Base-by-base conservation (phyloP, 1,140 invertebrate species). In the Chrysopa pallens region DNA sequence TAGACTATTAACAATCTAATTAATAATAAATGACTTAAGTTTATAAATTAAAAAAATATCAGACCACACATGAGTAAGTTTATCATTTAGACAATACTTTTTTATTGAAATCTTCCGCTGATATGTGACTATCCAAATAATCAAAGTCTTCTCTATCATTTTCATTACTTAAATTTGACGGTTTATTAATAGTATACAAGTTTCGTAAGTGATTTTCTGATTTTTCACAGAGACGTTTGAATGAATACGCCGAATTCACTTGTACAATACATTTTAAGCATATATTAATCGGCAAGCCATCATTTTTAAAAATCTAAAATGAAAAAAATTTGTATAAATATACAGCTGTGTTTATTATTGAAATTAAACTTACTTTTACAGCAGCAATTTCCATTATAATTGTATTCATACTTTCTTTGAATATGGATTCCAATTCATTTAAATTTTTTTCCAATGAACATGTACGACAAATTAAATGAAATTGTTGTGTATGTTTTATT, bases 401-500 rank as follows among this genome's bases (percentile, higher is more conserved):
- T 36, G 38, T 35, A 35, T 49, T 44, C n/a, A 57, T 42, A 12
- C 43, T 42, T 46, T 53, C 48, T 42, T 50, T 50, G 33, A 42
- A 54, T 35, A 57, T 31, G 12, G 40, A 50, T 33, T 38, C 39
- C 35, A 55, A 44, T 40, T 54, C 50, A 17, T 52, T 47, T 17
- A 28, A 11, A 36, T 45, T 38, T 46, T 52, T 54, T 51, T 52
- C 47, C 11, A 36, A 27, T 36, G 55, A 46, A 46, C 55, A 57
- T n/a, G 49, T 55, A 35, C 55, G 43, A 40, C 55, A 57, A 39
- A 55, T 45, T 38, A 27, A 48, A 29, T 50, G 38, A 36, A 54
- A 39, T 29, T 51, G 42, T 17, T 23, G 17, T 23, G 17, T 23
- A 23, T 23, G 17, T 23, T 23, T 23, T 23, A 23, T 23, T 23